A percentile compares a stretch with the other conserved stretches of the same genome.
These are phyloP conservation scores for Trimorus sp. DNA, from an alignment of 2,888 invertebrate species.

Conservation along the genomic window DNA sequence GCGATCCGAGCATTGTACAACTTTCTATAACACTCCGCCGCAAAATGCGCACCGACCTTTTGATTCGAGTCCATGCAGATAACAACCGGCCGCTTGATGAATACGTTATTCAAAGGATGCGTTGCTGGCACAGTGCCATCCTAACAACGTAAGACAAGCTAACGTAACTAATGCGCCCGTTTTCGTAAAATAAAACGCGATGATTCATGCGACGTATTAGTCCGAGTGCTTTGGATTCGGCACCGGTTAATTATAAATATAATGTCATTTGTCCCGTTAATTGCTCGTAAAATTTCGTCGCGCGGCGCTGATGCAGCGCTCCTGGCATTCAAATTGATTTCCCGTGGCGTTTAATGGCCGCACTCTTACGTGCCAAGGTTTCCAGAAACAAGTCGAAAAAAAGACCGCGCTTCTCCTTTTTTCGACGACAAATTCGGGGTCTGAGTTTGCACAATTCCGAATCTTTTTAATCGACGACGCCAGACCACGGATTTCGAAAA, in stretches of 20 bases:
- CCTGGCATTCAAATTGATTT: constrained; percentile 38
- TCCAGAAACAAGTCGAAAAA: too few relatives aligned
- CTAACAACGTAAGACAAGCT: constrained; percentile 57
- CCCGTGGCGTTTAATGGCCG: neutral
- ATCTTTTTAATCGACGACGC: too few relatives aligned
- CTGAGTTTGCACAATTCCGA: too few relatives aligned
- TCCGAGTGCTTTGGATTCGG: constrained; percentile 32
- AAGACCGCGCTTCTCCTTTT: too few relatives aligned
- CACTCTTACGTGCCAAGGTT: neutral
- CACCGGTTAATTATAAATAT: constrained; percentile 48
- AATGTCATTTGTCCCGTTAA: constrained; percentile 41
- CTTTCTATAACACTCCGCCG: constrained; percentile 58
- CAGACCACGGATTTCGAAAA: too few relatives aligned
- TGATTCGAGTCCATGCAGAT: constrained; percentile 64
- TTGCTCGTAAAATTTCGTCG: constrained; percentile 43
- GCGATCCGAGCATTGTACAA: constrained; percentile 54
- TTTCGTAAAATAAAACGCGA: constrained; percentile 46
- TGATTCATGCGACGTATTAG: constrained; percentile 40
- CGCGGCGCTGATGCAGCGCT: constrained; percentile 25
- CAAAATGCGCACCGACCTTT: constrained; percentile 58
- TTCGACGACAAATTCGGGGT: too few relatives aligned
- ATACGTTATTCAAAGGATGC: constrained; percentile 64
- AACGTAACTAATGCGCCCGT: constrained; percentile 45
- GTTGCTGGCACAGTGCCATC: constrained; percentile 58
- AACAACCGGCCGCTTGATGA: constrained; percentile 64